Percentiles rank a stretch among this genome's conserved stretches.
Evolutionary conservation across 2,888 invertebrate species (phyloP).

Genomic region (Rugalucina vietnamica): DNA sequence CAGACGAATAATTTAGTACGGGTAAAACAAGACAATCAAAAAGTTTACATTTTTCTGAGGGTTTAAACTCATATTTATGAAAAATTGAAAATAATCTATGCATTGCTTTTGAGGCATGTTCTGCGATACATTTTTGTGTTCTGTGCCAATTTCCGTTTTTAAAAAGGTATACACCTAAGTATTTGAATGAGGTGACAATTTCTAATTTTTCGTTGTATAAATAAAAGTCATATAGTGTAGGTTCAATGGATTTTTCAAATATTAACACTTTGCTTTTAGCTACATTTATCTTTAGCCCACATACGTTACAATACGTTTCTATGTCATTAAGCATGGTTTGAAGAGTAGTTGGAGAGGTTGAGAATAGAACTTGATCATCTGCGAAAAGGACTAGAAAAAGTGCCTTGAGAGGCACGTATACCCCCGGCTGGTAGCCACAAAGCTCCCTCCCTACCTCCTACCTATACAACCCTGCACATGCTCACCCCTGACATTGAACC

Average conservation of each 20-base stretch:
- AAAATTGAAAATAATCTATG: neutral
- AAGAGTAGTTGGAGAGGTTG: neutral
- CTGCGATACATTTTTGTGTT: neutral
- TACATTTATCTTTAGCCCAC: neutral
- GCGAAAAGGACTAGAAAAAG: too few relatives aligned
- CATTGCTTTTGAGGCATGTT: neutral
- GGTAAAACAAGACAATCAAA: neutral
- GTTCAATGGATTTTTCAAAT: too few relatives aligned
- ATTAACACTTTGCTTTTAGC: neutral
- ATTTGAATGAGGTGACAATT: neutral
- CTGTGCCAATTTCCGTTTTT: neutral
- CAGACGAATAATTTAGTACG: neutral
- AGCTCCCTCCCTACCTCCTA: too few relatives aligned
- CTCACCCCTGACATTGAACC: too few relatives aligned
- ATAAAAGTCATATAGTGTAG: neutral
- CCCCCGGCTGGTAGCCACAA: too few relatives aligned
- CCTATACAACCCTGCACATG: too few relatives aligned
- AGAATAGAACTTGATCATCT: neutral
- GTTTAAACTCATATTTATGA: neutral
- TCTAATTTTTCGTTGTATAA: neutral
- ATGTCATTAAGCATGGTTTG: neutral
- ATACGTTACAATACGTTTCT: neutral
- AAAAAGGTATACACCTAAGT: neutral
- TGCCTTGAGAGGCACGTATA: too few relatives aligned
- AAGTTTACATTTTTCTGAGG: neutral